Base-by-base conservation (phyloP, 2,888 invertebrate species). In the Nymphalis c-album region DNA sequence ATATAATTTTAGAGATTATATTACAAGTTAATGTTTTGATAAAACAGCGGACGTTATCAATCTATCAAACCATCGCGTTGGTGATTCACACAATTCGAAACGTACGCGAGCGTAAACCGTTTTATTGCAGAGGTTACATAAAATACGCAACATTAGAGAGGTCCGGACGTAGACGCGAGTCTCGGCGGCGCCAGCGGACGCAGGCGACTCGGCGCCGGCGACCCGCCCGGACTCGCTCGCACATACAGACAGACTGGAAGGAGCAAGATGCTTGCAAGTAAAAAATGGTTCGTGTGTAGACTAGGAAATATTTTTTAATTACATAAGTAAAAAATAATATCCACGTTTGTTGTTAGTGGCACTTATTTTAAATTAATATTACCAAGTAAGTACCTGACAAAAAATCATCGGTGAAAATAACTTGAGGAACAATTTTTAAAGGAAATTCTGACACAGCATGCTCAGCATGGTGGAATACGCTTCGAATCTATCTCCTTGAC, bases 141-240 rank as follows among this genome's bases (percentile, higher is more conserved):
- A 75, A 64, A 68, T 66, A 68, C 73, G 71, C 64, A 74, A 74
- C 77, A 55, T 55, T 55, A 63, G 46, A 7, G 57, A 57, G 57
- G 57, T 40, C 40, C 57, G 40, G 57, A 40, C 57, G 57, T 18
- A 55, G 48, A 58, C 47, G 63, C 57, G 47, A 84, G 84, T 80
- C 84, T 74, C 63, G 55, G 20, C 60, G 84, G 83, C 84, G 84
- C 83, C 82, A 48, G 0, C 57, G 48, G 68, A 50, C 75, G 80
- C 69, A 77, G 80, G 82, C 81, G 77, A 81, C 78, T 71, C 66
- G 81, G 80, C 83, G 83, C 80, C 82, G 71, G 10, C 61, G 58
- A 57, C 57, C 57, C 70, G 60, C 61, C 68, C 64, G 61, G 40
- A 18, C 55, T 63, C 40, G 31, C 55, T 55, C 22, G 7, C 6